Evolutionary conservation across 2,797 vertebrate genomes (phyloP).

Genomic region (Chiroxiphia lanceolata): DNA sequence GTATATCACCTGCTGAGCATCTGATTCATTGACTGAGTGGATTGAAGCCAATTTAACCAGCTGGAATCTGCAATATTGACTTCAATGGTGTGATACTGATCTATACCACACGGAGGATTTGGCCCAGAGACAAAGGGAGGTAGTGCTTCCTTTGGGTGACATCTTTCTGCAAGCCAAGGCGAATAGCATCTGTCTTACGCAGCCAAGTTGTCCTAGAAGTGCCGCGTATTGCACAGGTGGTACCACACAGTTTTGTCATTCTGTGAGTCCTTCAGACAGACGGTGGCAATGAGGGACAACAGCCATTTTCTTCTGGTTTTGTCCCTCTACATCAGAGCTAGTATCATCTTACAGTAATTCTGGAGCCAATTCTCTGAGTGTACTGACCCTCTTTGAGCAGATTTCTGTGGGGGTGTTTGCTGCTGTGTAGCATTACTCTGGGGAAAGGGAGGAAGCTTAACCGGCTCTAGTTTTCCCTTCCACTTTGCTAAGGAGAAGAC

Average conservation of each 20-base stretch:
- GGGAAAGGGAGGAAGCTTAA: neutral
- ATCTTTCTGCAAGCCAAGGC: neutral
- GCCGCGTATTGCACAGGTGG: fast-evolving
- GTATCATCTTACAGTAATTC: neutral
- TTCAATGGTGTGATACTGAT: neutral
- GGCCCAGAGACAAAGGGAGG: constrained; percentile 10
- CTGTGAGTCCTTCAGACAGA: neutral
- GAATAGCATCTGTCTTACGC: neutral
- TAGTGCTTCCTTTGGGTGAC: neutral
- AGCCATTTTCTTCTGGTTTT: neutral
- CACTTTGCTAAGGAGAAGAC: neutral
- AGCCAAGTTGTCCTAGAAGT: neutral
- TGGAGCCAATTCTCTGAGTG: neutral
- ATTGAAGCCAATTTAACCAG: constrained; percentile 56
- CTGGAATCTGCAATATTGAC: constrained; percentile 45
- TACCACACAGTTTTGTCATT: neutral
- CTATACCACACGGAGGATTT: neutral
- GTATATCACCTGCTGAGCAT: constrained; percentile 51
- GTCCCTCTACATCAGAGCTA: neutral
- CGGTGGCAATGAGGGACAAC: neutral
- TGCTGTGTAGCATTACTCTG: neutral
- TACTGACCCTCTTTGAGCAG: neutral
- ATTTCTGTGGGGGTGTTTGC: neutral
- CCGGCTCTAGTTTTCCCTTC: neutral
- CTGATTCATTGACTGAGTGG: constrained; percentile 53